Conservation (phyloP, 2,888 invertebrate genomes). For the Ptychoptera contaminata region DNA sequence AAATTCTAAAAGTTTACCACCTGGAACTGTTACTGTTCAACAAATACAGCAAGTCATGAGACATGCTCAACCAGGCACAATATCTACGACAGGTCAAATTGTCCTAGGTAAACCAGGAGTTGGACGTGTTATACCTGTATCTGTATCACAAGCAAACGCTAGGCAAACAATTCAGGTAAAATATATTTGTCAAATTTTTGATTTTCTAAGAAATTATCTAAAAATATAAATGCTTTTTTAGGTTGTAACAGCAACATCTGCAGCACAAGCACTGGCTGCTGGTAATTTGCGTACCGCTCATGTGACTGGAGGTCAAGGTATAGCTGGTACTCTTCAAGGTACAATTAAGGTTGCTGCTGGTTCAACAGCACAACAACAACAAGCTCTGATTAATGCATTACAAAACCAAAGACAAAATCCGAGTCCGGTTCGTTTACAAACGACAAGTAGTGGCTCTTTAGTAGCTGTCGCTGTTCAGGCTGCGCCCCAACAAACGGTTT, state of each 20-base stretch:
- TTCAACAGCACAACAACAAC: slow-evolving; percentile 31
- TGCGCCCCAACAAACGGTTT: slow-evolving; percentile 8
- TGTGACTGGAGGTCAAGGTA: slow-evolving; percentile 26
- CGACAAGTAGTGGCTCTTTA: slow-evolving; percentile 34
- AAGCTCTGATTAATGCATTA: slow-evolving; percentile 37
- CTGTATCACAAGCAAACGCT: slow-evolving; percentile 36
- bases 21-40: slow-evolving; percentile 52
- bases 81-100: slow-evolving; percentile 33
- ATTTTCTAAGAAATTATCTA: too few relatives aligned
- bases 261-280: slow-evolving; percentile 30
- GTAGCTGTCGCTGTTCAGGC: slow-evolving; percentile 41
- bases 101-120: slow-evolving; percentile 45
- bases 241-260: slow-evolving; percentile 41
- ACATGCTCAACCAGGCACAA: slow-evolving; percentile 34
- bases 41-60: slow-evolving; percentile 61
- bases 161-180: slow-evolving; percentile 38
- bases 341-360: slow-evolving; percentile 35
- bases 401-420: slow-evolving; percentile 38
- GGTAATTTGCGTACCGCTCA: slow-evolving; percentile 34
- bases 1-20: slow-evolving; percentile 33
- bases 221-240: slow-evolving; percentile 14
- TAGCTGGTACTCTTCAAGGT: slow-evolving; percentile 31
- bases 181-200: slow-evolving; percentile 5
- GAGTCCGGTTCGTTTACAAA: slow-evolving; percentile 44
- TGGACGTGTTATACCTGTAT: slow-evolving; percentile 49